Conservation (phyloP, 1,140 invertebrate genomes). For the Neoseiulus cucumeris region DNA sequence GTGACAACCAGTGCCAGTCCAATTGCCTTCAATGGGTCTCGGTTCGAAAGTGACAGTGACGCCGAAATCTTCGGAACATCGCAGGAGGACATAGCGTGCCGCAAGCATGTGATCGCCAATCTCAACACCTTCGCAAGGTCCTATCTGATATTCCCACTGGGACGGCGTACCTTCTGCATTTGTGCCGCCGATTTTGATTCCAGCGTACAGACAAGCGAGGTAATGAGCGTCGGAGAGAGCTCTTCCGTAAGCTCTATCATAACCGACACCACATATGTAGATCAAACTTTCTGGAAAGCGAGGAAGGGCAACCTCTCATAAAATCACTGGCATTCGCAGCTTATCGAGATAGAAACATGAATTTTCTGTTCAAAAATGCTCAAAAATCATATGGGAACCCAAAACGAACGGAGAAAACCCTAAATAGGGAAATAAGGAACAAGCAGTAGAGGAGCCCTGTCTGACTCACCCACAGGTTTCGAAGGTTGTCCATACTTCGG, state of each 20-base stretch:
- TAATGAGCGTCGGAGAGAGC: conserved; percentile 77
- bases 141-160: neutral
- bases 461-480: conserved; percentile 39
- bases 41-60: neutral
- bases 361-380: too few species aligned
- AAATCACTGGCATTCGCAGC: too few species aligned
- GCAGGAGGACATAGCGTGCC: neutral
- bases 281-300: neutral
- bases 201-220: conserved; percentile 59
- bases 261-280: conserved; percentile 58
- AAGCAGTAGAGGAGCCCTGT: too few species aligned
- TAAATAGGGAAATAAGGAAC: too few species aligned
- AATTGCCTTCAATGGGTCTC: neutral
- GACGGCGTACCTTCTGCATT: conserved; percentile 85
- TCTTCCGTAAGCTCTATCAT: conserved; percentile 69
- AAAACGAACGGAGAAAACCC: too few species aligned
- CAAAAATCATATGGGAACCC: too few species aligned
- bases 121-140: neutral
- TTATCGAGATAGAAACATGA: too few species aligned
- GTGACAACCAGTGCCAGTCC: neutral
- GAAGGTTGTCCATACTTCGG: conserved; percentile 67
- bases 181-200: conserved; percentile 61
- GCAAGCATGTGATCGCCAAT: conserved; percentile 5
- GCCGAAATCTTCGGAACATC: conserved; percentile 3
- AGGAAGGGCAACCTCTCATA: too few species aligned